phyloP scores from a whole-genome alignment of 2,888 invertebrate species.

The Heliconius sara region DNA sequence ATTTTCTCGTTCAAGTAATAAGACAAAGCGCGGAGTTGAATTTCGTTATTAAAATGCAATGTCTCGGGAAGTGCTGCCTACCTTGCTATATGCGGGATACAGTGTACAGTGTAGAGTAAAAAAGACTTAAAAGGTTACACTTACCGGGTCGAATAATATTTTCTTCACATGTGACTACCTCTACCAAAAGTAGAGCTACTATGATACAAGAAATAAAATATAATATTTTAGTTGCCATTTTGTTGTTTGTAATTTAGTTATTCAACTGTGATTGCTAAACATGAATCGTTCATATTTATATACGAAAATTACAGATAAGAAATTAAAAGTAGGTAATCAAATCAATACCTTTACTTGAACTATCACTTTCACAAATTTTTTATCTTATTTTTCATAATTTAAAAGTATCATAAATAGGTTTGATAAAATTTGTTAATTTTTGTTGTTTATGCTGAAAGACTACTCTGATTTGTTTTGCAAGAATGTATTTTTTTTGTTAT shows the following conservation, averaged over 20 bases:
- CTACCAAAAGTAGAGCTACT: background rate
- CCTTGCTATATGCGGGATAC: too few relatives aligned
- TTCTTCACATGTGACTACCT: background rate
- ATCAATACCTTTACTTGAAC: background rate
- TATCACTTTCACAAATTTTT: background rate
- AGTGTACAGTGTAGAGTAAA: too few relatives aligned
- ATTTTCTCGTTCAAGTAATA: too few relatives aligned
- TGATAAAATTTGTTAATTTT: background rate
- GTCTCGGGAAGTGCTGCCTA: too few relatives aligned
- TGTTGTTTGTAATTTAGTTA: background rate
- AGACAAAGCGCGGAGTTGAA: too few relatives aligned
- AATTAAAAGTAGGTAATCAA: background rate
- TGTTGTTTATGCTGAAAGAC: too few relatives aligned
- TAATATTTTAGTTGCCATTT: conserved; percentile 10
- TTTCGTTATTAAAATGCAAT: too few relatives aligned
- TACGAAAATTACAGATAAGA: background rate
- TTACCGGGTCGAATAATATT: conserved; percentile 11
- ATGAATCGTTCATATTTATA: background rate
- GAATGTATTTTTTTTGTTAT: too few relatives aligned
- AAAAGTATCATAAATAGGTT: background rate
- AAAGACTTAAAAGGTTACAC: background rate
- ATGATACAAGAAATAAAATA: background rate
- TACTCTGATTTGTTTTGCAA: too few relatives aligned
- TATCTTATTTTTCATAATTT: background rate
- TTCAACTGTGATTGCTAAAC: background rate